Percentiles rank a stretch among this genome's conserved stretches.
Evolutionary conservation across 2,888 invertebrate species (phyloP).

Genomic region (Phyto melanocephala): DNA sequence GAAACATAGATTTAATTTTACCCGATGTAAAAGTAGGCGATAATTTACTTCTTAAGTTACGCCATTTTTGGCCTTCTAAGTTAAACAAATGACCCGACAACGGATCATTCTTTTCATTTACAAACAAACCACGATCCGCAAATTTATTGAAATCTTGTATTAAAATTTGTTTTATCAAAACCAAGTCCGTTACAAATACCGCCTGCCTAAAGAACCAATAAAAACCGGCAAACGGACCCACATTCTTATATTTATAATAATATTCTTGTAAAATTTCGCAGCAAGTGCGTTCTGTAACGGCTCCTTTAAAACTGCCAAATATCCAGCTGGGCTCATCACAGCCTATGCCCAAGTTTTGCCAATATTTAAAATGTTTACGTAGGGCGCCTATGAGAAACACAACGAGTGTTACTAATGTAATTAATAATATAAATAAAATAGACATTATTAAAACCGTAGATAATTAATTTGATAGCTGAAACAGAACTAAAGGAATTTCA

Average conservation of each 20-base stretch:
- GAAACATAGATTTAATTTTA: slow-evolving; percentile 72
- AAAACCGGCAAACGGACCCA: slow-evolving; percentile 68
- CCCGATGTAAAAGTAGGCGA: slow-evolving; percentile 75
- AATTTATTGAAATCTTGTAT: slow-evolving; percentile 75
- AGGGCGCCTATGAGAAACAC: not conserved
- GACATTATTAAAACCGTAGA: not conserved
- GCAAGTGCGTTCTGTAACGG: slow-evolving; percentile 58
- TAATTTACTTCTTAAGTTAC: slow-evolving; percentile 76
- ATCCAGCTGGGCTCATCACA: slow-evolving; percentile 37
- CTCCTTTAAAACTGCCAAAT: slow-evolving; percentile 35
- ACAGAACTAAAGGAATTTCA: not conserved
- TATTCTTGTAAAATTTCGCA: slow-evolving; percentile 51
- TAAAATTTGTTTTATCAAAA: slow-evolving; percentile 69
- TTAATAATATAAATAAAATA: not conserved
- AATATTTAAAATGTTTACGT: slow-evolving; percentile 39
- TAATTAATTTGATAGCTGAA: not conserved
- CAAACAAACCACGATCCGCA: slow-evolving; percentile 74
- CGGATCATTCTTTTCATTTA: slow-evolving; percentile 75
- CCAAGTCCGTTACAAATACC: slow-evolving; percentile 69
- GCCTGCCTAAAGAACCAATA: slow-evolving; percentile 70
- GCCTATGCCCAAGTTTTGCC: slow-evolving; percentile 34
- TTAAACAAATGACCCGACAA: slow-evolving; percentile 74
- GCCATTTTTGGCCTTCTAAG: slow-evolving; percentile 77
- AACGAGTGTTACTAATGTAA: not conserved
- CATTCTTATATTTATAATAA: slow-evolving; percentile 55